A percentile compares a stretch with the other conserved stretches of the same genome.
Conservation (phyloP, 2,888 invertebrate genomes). For the Diadegma fenestrale region DNA sequence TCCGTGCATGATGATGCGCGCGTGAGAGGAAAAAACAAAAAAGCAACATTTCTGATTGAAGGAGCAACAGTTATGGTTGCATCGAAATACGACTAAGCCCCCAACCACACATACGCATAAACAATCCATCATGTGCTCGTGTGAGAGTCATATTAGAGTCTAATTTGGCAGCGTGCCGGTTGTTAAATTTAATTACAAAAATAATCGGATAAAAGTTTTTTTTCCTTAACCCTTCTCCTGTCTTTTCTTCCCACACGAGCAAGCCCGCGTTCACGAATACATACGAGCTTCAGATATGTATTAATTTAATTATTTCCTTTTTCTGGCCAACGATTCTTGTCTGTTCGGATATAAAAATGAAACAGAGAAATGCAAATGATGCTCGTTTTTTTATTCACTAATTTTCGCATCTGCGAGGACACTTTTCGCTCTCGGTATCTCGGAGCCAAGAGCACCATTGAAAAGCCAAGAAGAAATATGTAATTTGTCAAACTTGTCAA, state of each 20-base stretch:
- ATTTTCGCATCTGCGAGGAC: slow-evolving; percentile 44
- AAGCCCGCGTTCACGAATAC: neutral
- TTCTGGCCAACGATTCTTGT: neutral
- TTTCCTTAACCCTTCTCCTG: slow-evolving; percentile 65
- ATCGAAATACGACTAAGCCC: slow-evolving; percentile 47
- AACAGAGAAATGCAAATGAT: slow-evolving; percentile 29
- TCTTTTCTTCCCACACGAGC: neutral
- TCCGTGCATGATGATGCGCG: slow-evolving; percentile 53
- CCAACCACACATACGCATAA: slow-evolving; percentile 33
- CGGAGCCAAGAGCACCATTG: slow-evolving; percentile 46
- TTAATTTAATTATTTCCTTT: slow-evolving; percentile 1
- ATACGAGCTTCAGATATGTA: neutral
- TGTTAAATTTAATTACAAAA: slow-evolving; percentile 83
- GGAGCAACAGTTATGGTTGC: slow-evolving; percentile 69
- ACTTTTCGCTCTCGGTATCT: slow-evolving; percentile 25
- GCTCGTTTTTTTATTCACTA: slow-evolving; percentile 5
- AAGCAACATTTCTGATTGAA: slow-evolving; percentile 65
- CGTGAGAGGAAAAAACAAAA: slow-evolving; percentile 60
- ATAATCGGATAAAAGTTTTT: slow-evolving; percentile 78
- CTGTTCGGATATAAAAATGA: slow-evolving; percentile 9
- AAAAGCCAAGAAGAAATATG: slow-evolving; percentile 69
- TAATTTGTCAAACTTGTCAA: slow-evolving; percentile 83
- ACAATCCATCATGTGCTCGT: slow-evolving; percentile 52
- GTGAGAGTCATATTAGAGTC: slow-evolving; percentile 78
- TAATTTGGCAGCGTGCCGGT: slow-evolving; percentile 84